Base-by-base conservation (phyloP, 2,888 invertebrate species). In the Horisme vitalbata region DNA sequence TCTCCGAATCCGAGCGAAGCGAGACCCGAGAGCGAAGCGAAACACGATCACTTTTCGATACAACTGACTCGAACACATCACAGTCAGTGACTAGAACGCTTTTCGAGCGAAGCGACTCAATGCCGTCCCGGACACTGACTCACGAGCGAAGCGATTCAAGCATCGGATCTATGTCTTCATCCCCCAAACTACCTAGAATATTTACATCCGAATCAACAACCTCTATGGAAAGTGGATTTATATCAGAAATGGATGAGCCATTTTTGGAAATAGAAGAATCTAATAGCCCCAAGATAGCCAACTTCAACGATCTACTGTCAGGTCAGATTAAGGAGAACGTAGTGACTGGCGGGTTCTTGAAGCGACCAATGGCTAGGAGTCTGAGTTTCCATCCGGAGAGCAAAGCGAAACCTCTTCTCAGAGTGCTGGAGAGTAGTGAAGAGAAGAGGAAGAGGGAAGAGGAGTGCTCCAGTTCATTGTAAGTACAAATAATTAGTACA, bases 191-290 rank as follows among this genome's bases (percentile, higher is more conserved):
- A 0, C 32, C 28, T 5, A 65, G 80, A 13, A 41, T 79, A 3
- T 85, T 73, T 37, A 79, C 82, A 0, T 83, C 80, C 0, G 83
- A 85, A 11, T 86, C 87, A 0, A 83, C 83, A 0, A 74, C 79
- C 0, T 88, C 89, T 0, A 82, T 87, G 76, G 90, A 90, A 43
- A 86, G 86, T 5, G 88, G 89, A 0, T 90, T 89, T 31, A 73
- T 87, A n/a, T 89, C 89, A 0, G 90, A 90, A 45, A 9, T 88
- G 0, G 90, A 90, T 2, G 90, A 89, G 31, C 83, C 78, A 0
- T 85, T 86, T 24, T 8, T 87, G 2, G 87, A 88, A 5, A 68
- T 85, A 0, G 89, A 87, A 26, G 87, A 87, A 0, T 80, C 86
- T 0, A 83, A 71, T 11, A 86, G 86, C 0, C 88, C 89, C 0